Evolutionary conservation across 2,797 vertebrate genomes (phyloP), one percentile per base, ranked within the genome.

Genomic region (Anguilla obscura): DNA sequence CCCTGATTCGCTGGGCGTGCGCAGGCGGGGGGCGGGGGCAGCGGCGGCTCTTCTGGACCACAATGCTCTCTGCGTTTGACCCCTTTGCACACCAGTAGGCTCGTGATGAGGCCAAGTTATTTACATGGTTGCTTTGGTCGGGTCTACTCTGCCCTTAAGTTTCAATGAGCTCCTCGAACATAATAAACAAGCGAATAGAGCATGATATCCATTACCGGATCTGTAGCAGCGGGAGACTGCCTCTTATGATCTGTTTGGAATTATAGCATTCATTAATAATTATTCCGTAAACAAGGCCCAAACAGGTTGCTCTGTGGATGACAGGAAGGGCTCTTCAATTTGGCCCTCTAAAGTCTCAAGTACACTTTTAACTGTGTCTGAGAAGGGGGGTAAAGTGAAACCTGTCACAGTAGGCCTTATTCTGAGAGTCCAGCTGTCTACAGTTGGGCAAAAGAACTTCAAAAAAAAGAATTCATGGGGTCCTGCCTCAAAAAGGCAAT

Each of bases 1-100:
- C 69, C 94, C 94, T 95, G 96, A 97, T 96, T 95, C 93, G 92
- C 92, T 91, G 87, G 90, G 91, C 54, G 66, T 87, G 87, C 90
- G 90, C 90, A 87, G 60, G 84, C 36, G 87, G 88, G 84, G 0
- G 45, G 30, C 50, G 10, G 50, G 50, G 50, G 50, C 21, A 8
- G 50, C 50, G 50, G 50, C 27, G 24, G 76, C 45, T 82, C 40
- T n/a, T 50, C 40, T 82, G 79, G 21, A n/a, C 79, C 85, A 63
- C 60, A 7, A 14, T 21, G 21, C 48, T 45, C 40, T 91, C 52
- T 90, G 66, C 84, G 85, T 33, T 87, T 87, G 89, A 87, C 58
- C 30, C 18, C 52, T 87, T 83, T 79, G 33, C 36, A 79, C 18
- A 8, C 33, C 74, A 8, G 74, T 36, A 3, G 74, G 7, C 74